phyloP scores from a whole-genome alignment of 2,888 invertebrate genomes.

The Glyphotaelius pellucidus region DNA sequence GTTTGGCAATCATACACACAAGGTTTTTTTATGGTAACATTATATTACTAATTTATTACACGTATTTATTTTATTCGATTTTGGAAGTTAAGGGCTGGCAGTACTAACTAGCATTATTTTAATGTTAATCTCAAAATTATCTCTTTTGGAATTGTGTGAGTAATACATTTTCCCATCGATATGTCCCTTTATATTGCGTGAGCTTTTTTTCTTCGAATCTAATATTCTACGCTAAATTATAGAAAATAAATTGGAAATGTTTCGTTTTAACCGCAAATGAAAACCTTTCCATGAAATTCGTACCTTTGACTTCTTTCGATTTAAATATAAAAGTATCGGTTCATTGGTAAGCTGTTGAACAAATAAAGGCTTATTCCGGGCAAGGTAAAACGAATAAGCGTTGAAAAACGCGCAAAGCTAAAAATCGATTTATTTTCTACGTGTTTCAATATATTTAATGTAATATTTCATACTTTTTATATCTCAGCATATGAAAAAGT shows the following conservation, averaged over 20 bases:
- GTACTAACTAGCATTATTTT: too few relatives aligned
- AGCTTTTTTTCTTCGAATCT: background rate
- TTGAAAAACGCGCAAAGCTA: background rate
- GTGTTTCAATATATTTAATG: background rate
- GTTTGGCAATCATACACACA: too few relatives aligned
- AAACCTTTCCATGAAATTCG: background rate
- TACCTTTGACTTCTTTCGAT: background rate
- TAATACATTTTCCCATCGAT: background rate
- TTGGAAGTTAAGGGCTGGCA: too few relatives aligned
- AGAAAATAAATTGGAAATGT: background rate
- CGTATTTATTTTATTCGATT: too few relatives aligned
- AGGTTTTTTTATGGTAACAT: too few relatives aligned
- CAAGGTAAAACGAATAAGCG: background rate
- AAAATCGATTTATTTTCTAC: background rate
- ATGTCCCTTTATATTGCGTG: background rate
- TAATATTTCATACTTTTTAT: background rate
- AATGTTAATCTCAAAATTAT: too few relatives aligned
- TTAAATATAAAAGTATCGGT: background rate
- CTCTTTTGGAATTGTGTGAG: background rate
- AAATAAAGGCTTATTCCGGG: background rate
- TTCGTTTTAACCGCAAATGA: background rate
- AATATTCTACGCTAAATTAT: background rate
- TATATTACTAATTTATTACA: too few relatives aligned
- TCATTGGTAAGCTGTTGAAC: background rate
- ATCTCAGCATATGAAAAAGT: background rate